A percentile compares a stretch with the other conserved stretches of the same genome.
phyloP scores from a whole-genome alignment of 2,113 vertebrate species.

The Riparia riparia region DNA sequence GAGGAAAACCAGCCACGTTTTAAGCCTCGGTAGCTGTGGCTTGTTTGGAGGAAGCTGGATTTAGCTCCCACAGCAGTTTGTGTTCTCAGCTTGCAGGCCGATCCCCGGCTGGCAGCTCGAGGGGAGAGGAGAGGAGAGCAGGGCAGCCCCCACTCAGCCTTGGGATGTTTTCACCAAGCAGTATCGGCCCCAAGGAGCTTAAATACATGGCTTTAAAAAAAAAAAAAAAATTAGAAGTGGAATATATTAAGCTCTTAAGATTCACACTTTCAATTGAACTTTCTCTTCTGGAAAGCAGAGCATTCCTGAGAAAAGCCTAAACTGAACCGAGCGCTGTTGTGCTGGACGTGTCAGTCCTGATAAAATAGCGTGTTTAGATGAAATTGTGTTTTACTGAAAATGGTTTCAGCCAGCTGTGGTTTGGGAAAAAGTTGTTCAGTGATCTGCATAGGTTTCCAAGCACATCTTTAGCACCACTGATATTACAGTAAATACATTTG shows the following conservation, averaged over 20 bases:
- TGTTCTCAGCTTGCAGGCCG: background rate
- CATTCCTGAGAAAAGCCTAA: background rate
- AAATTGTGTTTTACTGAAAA: slow-evolving; percentile 3
- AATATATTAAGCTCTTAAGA: background rate
- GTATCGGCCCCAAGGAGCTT: background rate
- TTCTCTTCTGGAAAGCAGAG: background rate
- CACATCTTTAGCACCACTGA: slow-evolving; percentile 28
- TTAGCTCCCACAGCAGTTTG: background rate
- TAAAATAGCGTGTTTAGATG: background rate
- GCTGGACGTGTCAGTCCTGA: background rate
- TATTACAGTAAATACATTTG: slow-evolving; percentile 48
- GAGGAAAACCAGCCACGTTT: background rate
- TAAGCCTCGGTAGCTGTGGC: background rate
- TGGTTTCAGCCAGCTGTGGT: slow-evolving; percentile 19
- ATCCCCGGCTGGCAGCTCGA: background rate
- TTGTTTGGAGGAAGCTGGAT: background rate
- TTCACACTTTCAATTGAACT: background rate
- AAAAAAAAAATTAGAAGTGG: background rate
- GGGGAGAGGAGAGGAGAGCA: background rate
- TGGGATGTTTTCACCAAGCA: rapidly evolving
- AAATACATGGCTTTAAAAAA: rapidly evolving
- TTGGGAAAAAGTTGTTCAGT: slow-evolving; percentile 48
- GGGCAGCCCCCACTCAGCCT: background rate
- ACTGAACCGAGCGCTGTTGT: rapidly evolving
- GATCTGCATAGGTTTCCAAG: slow-evolving; percentile 43